A percentile compares a stretch with the other conserved stretches of the same genome.
Conservation (phyloP, 2,797 vertebrate species). For the Toxotes lorentzi region DNA sequence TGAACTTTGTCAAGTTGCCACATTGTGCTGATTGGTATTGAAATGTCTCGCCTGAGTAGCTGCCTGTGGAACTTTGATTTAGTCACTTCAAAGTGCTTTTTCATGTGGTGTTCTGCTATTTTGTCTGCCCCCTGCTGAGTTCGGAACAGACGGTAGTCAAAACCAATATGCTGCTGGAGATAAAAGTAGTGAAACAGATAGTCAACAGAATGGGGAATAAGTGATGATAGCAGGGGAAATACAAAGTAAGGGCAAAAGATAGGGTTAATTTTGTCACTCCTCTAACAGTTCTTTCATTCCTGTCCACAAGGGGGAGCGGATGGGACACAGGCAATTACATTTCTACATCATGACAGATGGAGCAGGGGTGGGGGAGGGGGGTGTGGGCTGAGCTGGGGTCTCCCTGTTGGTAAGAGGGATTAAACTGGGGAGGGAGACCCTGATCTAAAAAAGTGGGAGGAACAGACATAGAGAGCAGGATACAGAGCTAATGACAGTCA, state of each 20-base stretch:
- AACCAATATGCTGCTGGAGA: slow-evolving; percentile 51
- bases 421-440: slow-evolving; percentile 37
- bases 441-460: slow-evolving; percentile 25
- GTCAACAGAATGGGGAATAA: slow-evolving; percentile 29
- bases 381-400: slow-evolving; percentile 27
- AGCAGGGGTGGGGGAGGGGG: not conserved
- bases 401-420: slow-evolving; percentile 53
- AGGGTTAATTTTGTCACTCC: slow-evolving; percentile 23
- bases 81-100: slow-evolving; percentile 58
- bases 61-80: slow-evolving; percentile 49
- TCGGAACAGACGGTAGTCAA: slow-evolving; percentile 39
- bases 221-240: slow-evolving; percentile 27
- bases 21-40: slow-evolving; percentile 45
- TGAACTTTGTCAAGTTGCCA: slow-evolving; percentile 32
- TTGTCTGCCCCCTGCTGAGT: slow-evolving; percentile 40
- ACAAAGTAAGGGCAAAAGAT: slow-evolving; percentile 11
- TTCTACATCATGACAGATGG: slow-evolving; percentile 64
- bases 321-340: slow-evolving; percentile 39
- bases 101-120: slow-evolving; percentile 44
- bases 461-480: slow-evolving; percentile 23
- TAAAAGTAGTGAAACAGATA: slow-evolving; percentile 31
- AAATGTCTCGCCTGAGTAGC: slow-evolving; percentile 17
- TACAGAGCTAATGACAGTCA: slow-evolving; percentile 51
- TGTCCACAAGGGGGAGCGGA: slow-evolving; percentile 59
- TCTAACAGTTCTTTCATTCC: slow-evolving; percentile 30